phyloP scores from a whole-genome alignment of 1,140 invertebrate genomes.

The Mactra quadrangularis region DNA sequence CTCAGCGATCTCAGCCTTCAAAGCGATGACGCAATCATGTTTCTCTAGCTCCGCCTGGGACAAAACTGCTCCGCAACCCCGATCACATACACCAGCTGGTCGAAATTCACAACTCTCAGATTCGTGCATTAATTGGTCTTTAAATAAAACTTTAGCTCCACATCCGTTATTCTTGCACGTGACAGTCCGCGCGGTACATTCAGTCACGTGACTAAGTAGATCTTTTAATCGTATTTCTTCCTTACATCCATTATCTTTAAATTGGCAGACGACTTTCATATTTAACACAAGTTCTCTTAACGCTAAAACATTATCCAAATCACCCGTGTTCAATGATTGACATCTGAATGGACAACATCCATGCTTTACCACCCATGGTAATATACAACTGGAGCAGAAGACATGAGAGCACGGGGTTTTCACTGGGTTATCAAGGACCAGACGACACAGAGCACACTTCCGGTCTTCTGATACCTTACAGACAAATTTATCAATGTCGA shows the following conservation, averaged over 20 bases:
- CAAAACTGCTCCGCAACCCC: conserved; percentile 70
- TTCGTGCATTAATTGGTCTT: conserved; percentile 64
- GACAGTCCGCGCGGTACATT: conserved; percentile 63
- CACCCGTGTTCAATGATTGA: conserved; percentile 58
- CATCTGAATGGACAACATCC: conserved; percentile 70
- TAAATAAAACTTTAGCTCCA: conserved; percentile 22
- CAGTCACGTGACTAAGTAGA: conserved; percentile 64
- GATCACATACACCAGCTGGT: conserved; percentile 68
- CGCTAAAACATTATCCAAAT: conserved; percentile 70
- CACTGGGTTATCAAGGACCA: conserved; percentile 73
- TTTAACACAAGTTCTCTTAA: conserved; percentile 69
- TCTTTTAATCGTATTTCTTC: conserved; percentile 65
- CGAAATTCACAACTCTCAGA: conserved; percentile 62
- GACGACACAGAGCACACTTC: conserved; percentile 69
- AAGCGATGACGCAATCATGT: conserved; percentile 66
- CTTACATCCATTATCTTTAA: conserved; percentile 64
- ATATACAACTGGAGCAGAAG: conserved; percentile 74
- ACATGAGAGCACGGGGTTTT: conserved; percentile 70
- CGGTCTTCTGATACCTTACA: conserved; percentile 69
- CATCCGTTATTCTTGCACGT: conserved; percentile 68
- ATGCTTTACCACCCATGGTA: conserved; percentile 72
- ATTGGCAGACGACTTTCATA: conserved; percentile 72
- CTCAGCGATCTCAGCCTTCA: conserved; percentile 59
- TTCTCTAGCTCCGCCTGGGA: conserved; percentile 42
- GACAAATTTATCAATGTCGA: conserved; percentile 72